Evolutionary conservation across 2,888 invertebrate genomes (phyloP).

Genomic region (Autographa gamma): DNA sequence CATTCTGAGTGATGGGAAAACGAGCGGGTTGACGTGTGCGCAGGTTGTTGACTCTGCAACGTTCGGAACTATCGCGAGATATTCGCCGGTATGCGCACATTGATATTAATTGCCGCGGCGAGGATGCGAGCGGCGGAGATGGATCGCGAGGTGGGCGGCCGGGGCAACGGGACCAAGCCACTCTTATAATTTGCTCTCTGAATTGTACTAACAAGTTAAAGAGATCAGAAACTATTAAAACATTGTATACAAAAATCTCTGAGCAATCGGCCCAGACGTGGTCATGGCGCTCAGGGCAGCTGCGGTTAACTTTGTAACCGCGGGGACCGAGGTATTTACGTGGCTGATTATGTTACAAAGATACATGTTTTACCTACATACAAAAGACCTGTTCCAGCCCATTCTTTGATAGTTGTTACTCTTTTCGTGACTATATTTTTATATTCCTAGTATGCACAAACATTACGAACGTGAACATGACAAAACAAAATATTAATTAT

Average conservation of each 20-base stretch:
- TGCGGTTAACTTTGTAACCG: background rate
- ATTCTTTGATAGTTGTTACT: too few species aligned
- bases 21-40: conserved; percentile 67
- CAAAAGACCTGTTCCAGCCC: too few species aligned
- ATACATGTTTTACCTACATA: background rate
- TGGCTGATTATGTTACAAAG: background rate
- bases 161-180: conserved; percentile 45
- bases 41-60: conserved; percentile 76
- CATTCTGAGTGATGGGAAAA: conserved; percentile 82
- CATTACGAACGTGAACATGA: too few species aligned
- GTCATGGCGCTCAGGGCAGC: background rate
- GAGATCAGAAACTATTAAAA: background rate
- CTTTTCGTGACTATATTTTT: too few species aligned
- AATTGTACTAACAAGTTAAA: conserved; percentile 13
- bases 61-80: conserved; percentile 44
- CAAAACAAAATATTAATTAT: too few species aligned
- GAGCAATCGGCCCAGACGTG: background rate
- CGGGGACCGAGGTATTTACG: background rate
- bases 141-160: conserved; percentile 50
- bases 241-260: background rate
- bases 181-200: conserved; percentile 26
- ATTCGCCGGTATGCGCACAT: conserved; percentile 52
- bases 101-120: conserved; percentile 52
- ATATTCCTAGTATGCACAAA: too few species aligned
- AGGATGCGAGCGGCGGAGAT: conserved; percentile 36